Conservation (phyloP, 2,888 invertebrate species). For the Acanthosoma haemorrhoidale region DNA sequence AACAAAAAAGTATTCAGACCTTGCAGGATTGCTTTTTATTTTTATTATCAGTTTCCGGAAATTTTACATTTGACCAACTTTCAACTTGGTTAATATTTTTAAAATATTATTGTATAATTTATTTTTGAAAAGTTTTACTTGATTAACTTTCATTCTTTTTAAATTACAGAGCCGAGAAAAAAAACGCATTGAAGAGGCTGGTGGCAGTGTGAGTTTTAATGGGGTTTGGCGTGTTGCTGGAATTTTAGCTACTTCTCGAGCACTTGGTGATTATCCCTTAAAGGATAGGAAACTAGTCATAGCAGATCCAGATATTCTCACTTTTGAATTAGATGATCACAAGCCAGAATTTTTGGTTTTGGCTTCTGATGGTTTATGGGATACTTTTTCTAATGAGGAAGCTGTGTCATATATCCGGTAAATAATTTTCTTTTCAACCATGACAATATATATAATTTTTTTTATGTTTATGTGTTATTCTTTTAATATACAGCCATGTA, state of each 20-base stretch:
- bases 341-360: constrained; percentile 84
- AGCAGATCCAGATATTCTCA: constrained; percentile 90
- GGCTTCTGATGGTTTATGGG: constrained; percentile 95
- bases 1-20: no score
- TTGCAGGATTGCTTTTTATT: no score
- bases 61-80: no score
- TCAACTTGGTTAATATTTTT: no score
- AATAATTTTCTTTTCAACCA: no score
- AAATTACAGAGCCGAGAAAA: constrained; percentile 79
- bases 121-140: no score
- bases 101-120: no score
- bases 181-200: constrained; percentile 87
- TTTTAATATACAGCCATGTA: no score
- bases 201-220: constrained; percentile 90
- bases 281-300: constrained; percentile 91
- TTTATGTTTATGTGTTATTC: no score
- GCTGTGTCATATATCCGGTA: constrained; percentile 80
- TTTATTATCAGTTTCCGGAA: no score
- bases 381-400: constrained; percentile 91
- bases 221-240: constrained; percentile 96
- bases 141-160: no score
- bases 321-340: constrained; percentile 80
- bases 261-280: constrained; percentile 90
- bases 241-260: constrained; percentile 87
- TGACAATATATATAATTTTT: no score